Base-by-base conservation (phyloP, 2,113 vertebrate genomes). In the Phyllostomus discolor region DNA sequence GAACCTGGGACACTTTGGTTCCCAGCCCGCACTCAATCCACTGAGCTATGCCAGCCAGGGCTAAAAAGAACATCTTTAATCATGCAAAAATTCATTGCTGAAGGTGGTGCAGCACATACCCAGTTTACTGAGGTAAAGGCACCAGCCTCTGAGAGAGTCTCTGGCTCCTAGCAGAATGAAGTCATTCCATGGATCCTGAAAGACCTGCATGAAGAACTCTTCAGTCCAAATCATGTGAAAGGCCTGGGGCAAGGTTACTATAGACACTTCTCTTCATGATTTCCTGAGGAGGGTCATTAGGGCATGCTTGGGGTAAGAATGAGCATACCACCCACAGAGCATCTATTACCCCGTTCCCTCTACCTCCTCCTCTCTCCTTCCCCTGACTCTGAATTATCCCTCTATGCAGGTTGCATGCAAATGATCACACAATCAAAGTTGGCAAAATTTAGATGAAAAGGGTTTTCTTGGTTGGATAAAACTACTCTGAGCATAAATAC, bases 391-490 rank as follows among this genome's bases (percentile, higher is more conserved):
- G 19, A 91, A 35, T 69, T 57, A 69, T 22, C 22, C 9, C 28
- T 64, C 41, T 38, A 16, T 31, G 79, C 33, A 76, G 52, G 75
- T 35, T 26, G 5, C 52, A 10, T 70, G 54, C 50, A 88, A 84
- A 89, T 46, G 24, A 91, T 66, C 38, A 24, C 73, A 67, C 59
- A 67, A 28, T 8, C 52, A 62, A 86, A 72, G 54, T 78, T 87
- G 82, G 79, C 43, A 82, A 90, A 64, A 41, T 86, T 75, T 91
- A 91, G 52, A 54, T 83, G 62, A 78, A 81, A 94, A 85, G 70
- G 1, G 2, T 83, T 95, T 93, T 64, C 91, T 79, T 11, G 70
- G 35, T 88, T 76, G 75, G 79, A 87, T 85, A 80, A 94, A 86
- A 95, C 28, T 82, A 41, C 38, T 87, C 33, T 69, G 70, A 93